phyloP scores from a whole-genome alignment of 2,888 invertebrate species.

The Cryptosula pallasiana region DNA sequence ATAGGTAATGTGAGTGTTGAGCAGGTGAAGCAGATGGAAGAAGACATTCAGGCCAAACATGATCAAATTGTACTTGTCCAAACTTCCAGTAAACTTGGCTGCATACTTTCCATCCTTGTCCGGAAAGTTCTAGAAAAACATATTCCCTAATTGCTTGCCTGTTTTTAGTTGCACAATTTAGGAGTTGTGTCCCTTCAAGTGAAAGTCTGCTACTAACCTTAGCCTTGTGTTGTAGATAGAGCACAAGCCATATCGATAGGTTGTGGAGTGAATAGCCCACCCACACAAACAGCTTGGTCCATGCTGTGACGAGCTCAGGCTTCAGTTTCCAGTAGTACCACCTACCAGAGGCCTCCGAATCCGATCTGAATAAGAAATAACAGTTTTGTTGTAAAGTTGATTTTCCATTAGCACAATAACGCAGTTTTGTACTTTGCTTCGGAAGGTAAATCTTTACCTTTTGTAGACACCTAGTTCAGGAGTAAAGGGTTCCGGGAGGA shows the following conservation, averaged over 20 bases:
- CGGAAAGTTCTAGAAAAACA: constrained; percentile 3
- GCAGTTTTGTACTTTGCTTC: no score
- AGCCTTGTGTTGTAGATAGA: constrained; percentile 29
- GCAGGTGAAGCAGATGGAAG: constrained; percentile 32
- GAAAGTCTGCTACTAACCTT: no score
- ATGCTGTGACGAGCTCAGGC: constrained; percentile 28
- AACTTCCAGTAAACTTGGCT: constrained; percentile 23
- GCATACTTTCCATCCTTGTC: neutral
- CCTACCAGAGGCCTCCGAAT: constrained; percentile 27
- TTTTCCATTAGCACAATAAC: no score
- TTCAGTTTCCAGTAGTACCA: constrained; percentile 34
- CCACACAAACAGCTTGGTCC: constrained; percentile 31
- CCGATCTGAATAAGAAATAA: constrained; percentile 28
- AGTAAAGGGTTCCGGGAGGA: constrained; percentile 30
- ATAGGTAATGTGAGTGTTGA: constrained; percentile 33
- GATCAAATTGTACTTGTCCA: constrained; percentile 29
- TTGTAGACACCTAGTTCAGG: constrained; percentile 31
- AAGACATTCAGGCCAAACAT: constrained; percentile 29
- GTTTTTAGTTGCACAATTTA: no score
- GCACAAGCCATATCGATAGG: constrained; percentile 29
- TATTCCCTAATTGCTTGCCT: no score
- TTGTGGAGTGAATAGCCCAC: constrained; percentile 30
- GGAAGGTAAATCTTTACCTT: constrained; percentile 28
- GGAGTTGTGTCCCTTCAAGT: no score
- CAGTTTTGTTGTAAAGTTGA: no score